A percentile compares a stretch with the other conserved stretches of the same genome.
Conservation (phyloP, 2,797 vertebrate species). For the Gymnocypris eckloni region DNA sequence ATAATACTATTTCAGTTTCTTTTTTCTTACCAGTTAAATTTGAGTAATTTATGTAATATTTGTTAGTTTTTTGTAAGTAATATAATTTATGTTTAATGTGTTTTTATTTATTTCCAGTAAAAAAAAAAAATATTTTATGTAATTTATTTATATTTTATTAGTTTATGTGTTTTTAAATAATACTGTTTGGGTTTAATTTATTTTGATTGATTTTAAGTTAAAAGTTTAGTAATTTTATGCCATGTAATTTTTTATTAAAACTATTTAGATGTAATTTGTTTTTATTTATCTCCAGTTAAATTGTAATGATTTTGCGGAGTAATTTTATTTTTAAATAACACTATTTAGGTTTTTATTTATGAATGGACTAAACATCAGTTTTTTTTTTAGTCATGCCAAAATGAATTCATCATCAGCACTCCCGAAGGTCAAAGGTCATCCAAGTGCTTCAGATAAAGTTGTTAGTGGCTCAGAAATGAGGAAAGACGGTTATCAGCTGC, state of each 20-base stretch:
- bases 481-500: constrained; percentile 22
- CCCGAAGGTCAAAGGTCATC: constrained; percentile 12
- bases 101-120: not conserved
- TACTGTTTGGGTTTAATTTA: not conserved
- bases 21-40: not conserved
- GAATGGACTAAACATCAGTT: not conserved
- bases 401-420: not conserved
- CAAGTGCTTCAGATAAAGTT: not conserved
- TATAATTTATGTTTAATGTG: not conserved
- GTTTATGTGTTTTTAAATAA: not conserved
- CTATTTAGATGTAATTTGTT: not conserved
- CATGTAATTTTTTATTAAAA: not conserved
- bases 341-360: not conserved
- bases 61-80: not conserved
- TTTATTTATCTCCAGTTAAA: not conserved
- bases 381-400: not conserved
- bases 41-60: not conserved
- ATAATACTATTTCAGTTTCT: not conserved
- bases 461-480: constrained; percentile 25
- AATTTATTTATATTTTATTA: too few relatives aligned
- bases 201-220: not conserved
- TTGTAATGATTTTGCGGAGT: too few relatives aligned
- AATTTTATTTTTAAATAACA: not conserved
- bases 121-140: not conserved
- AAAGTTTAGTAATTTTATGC: not conserved